Evolutionary conservation across 1,140 invertebrate genomes (phyloP).

Genomic region (Hyphantria cunea): DNA sequence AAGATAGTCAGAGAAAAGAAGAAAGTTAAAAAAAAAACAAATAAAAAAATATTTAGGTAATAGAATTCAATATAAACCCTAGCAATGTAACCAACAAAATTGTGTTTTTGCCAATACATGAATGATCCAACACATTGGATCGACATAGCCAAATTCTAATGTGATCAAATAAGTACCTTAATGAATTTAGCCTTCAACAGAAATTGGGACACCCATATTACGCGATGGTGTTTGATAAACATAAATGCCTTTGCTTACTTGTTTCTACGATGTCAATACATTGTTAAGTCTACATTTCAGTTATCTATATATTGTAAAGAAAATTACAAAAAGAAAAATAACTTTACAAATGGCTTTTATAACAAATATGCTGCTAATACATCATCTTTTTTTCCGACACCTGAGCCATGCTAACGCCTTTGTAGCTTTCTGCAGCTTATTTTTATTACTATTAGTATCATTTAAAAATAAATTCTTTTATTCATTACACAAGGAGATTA

Average conservation of each 20-base stretch:
- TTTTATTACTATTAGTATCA: neutral
- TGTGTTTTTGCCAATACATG: too few relatives aligned
- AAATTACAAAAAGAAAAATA: neutral
- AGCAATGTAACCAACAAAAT: too few relatives aligned
- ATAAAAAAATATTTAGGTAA: too few relatives aligned
- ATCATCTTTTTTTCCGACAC: constrained; percentile 53
- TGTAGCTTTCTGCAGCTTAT: constrained; percentile 51
- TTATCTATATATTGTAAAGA: too few relatives aligned
- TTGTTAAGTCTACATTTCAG: too few relatives aligned
- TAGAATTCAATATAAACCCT: too few relatives aligned
- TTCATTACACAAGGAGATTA: too few relatives aligned
- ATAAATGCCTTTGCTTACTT: neutral
- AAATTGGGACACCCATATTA: neutral
- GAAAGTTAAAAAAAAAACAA: too few relatives aligned
- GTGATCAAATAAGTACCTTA: neutral
- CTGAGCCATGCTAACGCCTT: constrained; percentile 63
- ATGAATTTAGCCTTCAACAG: neutral
- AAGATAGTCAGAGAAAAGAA: too few relatives aligned
- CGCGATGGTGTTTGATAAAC: neutral
- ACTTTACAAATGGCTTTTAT: constrained; percentile 64
- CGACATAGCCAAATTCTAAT: too few relatives aligned
- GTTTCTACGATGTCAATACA: neutral
- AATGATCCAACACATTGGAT: too few relatives aligned
- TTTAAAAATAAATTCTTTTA: too few relatives aligned
- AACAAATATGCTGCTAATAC: constrained; percentile 46